Evolutionary conservation across 2,797 vertebrate species (phyloP).

Genomic region (Gobionotothen gibberifrons): DNA sequence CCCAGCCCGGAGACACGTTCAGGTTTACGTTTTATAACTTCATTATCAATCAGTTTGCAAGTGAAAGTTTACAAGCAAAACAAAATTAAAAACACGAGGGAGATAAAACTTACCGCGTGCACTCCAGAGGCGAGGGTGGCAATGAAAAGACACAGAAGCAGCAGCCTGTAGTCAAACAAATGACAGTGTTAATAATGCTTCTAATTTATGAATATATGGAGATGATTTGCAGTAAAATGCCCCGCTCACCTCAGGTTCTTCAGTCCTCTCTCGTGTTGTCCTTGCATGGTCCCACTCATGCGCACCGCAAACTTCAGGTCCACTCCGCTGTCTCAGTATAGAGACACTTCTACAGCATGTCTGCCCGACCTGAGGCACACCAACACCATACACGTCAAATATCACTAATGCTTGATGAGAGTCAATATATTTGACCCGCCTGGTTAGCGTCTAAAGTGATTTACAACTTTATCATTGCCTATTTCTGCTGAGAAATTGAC

Average conservation of each 20-base stretch:
- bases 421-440: background rate
- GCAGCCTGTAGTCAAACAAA: conserved; percentile 70
- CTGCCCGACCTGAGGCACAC: conserved; percentile 51
- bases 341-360: conserved; percentile 76
- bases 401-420: background rate
- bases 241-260: conserved; percentile 65
- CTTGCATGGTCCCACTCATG: conserved; percentile 76
- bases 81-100: conserved; percentile 1
- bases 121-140: conserved; percentile 70
- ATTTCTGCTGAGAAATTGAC: background rate
- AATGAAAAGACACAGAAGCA: conserved; percentile 74
- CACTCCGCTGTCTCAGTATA: conserved; percentile 34
- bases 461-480: background rate
- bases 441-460: background rate
- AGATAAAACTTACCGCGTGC: conserved; percentile 80
- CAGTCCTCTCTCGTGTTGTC: conserved; percentile 45
- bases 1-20: background rate
- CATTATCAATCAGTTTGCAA: conserved; percentile 15
- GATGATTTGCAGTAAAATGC: background rate
- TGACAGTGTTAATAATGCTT: background rate
- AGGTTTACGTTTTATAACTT: background rate
- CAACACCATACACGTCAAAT: background rate
- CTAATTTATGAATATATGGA: background rate
- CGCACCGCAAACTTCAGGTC: conserved; percentile 67
- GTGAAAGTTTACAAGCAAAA: background rate